These are phyloP conservation scores for Myanophis thanlyinensis DNA, from an alignment of 2,113 vertebrate species.

Conservation along the genomic window DNA sequence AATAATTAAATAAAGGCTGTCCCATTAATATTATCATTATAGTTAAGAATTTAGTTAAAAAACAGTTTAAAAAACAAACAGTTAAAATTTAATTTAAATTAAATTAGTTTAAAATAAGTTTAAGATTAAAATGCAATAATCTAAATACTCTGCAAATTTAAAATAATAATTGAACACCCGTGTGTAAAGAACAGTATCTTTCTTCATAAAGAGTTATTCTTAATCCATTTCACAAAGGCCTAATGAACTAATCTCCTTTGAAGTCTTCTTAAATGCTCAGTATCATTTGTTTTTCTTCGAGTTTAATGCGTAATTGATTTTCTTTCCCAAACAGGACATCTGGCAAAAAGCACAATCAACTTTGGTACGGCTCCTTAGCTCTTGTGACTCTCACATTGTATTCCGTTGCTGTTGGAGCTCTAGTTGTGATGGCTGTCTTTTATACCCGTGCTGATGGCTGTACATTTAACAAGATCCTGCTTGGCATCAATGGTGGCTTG, in stretches of 20 bases:
- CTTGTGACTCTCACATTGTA: conserved; percentile 87
- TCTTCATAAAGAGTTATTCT: neutral
- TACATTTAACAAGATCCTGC: conserved; percentile 86
- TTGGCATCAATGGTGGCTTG: conserved; percentile 86
- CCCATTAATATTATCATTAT: no score
- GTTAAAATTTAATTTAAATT: no score
- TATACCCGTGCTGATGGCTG: conserved; percentile 87
- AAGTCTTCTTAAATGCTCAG: neutral
- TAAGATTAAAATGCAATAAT: neutral
- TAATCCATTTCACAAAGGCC: neutral
- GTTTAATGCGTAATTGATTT: neutral
- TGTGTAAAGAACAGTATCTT: neutral
- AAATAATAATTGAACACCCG: neutral
- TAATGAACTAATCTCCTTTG: neutral
- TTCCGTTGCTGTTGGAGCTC: conserved; percentile 80
- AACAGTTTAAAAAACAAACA: no score
- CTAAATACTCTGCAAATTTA: neutral
- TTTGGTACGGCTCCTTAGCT: conserved; percentile 89
- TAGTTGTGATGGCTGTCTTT: conserved; percentile 83
- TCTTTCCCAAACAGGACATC: conserved; percentile 78
- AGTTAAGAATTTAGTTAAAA: no score
- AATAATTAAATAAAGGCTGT: no score
- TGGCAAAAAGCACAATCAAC: conserved; percentile 82
- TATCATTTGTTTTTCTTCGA: neutral
- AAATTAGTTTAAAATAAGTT: neutral